These are phyloP conservation scores for Apamea monoglypha DNA, from an alignment of 2,888 invertebrate genomes.

Conservation along the genomic window DNA sequence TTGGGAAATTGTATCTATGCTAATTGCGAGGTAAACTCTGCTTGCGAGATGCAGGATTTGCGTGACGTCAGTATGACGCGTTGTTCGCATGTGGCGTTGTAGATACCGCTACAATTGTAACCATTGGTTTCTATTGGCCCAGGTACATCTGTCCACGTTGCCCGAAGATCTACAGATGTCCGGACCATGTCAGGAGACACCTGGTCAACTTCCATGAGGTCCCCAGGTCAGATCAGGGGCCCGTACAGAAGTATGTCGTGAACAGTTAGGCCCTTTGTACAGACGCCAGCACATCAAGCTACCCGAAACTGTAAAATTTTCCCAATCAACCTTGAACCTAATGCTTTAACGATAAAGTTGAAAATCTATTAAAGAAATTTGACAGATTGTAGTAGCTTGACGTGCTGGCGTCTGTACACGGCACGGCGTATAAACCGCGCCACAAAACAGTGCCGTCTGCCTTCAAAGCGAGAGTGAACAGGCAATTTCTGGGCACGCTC, in stretches of 20 bases:
- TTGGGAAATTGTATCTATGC: too few relatives aligned
- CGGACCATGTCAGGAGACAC: slow-evolving; percentile 60
- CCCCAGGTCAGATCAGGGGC: slow-evolving; percentile 50
- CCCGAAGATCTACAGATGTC: slow-evolving; percentile 52
- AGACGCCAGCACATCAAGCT: not conserved
- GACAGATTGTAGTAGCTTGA: too few relatives aligned
- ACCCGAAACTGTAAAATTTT: too few relatives aligned
- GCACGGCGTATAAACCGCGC: not conserved
- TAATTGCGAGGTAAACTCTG: too few relatives aligned
- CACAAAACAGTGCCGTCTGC: not conserved
- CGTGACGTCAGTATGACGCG: too few relatives aligned
- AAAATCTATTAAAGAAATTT: too few relatives aligned
- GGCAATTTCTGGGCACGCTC: not conserved
- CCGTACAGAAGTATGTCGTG: slow-evolving; percentile 33
- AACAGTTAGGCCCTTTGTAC: not conserved
- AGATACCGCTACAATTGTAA: too few relatives aligned
- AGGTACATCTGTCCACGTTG: slow-evolving; percentile 61
- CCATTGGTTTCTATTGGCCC: slow-evolving; percentile 9
- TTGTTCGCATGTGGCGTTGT: too few relatives aligned
- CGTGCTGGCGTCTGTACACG: not conserved
- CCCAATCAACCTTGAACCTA: too few relatives aligned
- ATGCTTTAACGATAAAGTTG: too few relatives aligned
- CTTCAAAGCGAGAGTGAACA: not conserved
- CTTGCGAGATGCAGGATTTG: too few relatives aligned
- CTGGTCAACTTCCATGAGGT: slow-evolving; percentile 52